Evolutionary conservation across 2,888 invertebrate species (phyloP).

Genomic region (Pantelozetes paolii): DNA sequence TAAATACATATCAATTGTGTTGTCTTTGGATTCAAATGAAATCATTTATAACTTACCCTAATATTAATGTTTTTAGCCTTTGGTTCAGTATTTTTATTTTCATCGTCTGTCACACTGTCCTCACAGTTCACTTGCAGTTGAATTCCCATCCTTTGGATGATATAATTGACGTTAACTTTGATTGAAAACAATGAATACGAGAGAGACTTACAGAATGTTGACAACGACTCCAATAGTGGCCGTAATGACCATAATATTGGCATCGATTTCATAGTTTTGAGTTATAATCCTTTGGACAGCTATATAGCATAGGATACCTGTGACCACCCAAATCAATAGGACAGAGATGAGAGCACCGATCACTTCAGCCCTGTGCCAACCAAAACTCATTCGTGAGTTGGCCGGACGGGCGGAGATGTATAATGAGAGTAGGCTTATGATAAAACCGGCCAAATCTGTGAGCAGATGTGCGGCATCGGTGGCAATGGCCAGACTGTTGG

Average conservation of each 20-base stretch:
- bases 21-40: too few species aligned
- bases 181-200: too few species aligned
- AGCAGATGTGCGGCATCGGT: slow-evolving; percentile 97
- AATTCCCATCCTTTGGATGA: slow-evolving; percentile 57
- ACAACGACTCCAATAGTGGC: slow-evolving; percentile 87
- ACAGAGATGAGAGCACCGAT: slow-evolving; percentile 88
- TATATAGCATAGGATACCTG: slow-evolving; percentile 87
- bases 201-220: slow-evolving; percentile 77
- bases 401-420: slow-evolving; percentile 79
- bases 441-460: slow-evolving; percentile 95
- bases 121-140: slow-evolving; percentile 50
- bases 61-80: slow-evolving; percentile 42
- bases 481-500: slow-evolving; percentile 74
- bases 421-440: slow-evolving; percentile 91
- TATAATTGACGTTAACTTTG: too few species aligned
- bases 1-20: slow-evolving; percentile 67
- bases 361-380: slow-evolving; percentile 86
- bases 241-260: slow-evolving; percentile 76
- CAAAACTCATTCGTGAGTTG: slow-evolving; percentile 81
- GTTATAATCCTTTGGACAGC: slow-evolving; percentile 79
- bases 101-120: slow-evolving; percentile 53
- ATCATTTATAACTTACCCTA: not conserved
- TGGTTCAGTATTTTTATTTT: not conserved
- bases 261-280: slow-evolving; percentile 78
- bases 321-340: slow-evolving; percentile 94